Percentiles rank a stretch among this genome's conserved stretches.
Conservation (phyloP, 1,140 invertebrate genomes). For the Hyles vespertilio region DNA sequence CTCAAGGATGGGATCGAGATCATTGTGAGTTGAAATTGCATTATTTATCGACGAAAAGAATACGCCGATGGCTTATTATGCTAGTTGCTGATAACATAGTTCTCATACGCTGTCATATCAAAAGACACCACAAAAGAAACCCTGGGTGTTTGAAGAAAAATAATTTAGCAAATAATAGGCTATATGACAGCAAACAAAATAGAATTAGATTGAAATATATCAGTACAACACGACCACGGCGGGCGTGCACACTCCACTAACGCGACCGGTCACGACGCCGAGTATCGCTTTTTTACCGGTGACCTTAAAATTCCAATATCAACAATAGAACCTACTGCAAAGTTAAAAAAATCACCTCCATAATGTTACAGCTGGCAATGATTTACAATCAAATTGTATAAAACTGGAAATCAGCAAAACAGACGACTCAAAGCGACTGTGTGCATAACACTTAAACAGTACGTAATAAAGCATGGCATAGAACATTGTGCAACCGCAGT, state of each 20-base stretch:
- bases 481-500: conserved; percentile 17
- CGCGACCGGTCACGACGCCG: conserved; percentile 55
- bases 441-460: background rate
- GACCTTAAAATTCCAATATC: conserved; percentile 41
- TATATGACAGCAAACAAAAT: conserved; percentile 50
- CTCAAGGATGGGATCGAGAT: conserved; percentile 32
- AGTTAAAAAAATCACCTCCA: conserved; percentile 4
- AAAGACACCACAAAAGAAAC: background rate
- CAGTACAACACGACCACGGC: conserved; percentile 47
- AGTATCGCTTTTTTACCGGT: conserved; percentile 48
- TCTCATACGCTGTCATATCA: too few relatives aligned
- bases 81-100: too few relatives aligned
- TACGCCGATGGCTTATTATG: too few relatives aligned
- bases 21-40: conserved; percentile 23
- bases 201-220: conserved; percentile 53
- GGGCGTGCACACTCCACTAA: conserved; percentile 52
- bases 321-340: conserved; percentile 15
- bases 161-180: too few relatives aligned
- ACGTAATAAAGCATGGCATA: conserved; percentile 13
- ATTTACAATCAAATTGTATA: too few relatives aligned
- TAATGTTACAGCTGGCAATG: too few relatives aligned
- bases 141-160: too few relatives aligned
- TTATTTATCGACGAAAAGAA: conserved; percentile 9
- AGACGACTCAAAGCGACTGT: conserved; percentile 1
- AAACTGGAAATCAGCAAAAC: too few relatives aligned